Conservation (phyloP, 2,797 vertebrate genomes). For the Periophthalmus magnuspinnatus region DNA sequence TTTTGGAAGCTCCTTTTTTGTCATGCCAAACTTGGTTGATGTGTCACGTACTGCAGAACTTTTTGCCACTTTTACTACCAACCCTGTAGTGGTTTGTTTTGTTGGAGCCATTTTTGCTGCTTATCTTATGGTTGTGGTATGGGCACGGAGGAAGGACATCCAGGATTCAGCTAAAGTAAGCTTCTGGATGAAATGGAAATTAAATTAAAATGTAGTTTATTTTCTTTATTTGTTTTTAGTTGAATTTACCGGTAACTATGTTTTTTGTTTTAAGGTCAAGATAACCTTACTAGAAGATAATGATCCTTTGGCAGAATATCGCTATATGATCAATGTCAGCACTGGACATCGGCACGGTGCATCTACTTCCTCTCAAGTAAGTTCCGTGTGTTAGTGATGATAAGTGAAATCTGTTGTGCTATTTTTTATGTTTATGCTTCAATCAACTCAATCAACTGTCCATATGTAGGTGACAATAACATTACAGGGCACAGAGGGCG, state of each 20-base stretch:
- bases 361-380: slow-evolving; percentile 90
- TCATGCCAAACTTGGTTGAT: slow-evolving; percentile 88
- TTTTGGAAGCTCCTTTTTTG: slow-evolving; percentile 92
- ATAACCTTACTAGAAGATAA: slow-evolving; percentile 91
- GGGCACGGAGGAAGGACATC: slow-evolving; percentile 90
- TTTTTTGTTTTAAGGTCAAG: slow-evolving; percentile 78
- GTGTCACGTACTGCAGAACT: slow-evolving; percentile 85
- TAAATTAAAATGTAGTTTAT: background rate
- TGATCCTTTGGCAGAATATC: slow-evolving; percentile 89
- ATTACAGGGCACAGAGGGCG: slow-evolving; percentile 85
- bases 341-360: slow-evolving; percentile 90
- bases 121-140: slow-evolving; percentile 85
- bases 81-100: slow-evolving; percentile 91
- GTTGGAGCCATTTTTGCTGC: slow-evolving; percentile 84
- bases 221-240: background rate
- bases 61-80: slow-evolving; percentile 89
- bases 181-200: background rate
- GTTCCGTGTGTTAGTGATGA: slow-evolving; percentile 2
- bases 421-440: background rate
- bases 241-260: no score
- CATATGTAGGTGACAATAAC: slow-evolving; percentile 86
- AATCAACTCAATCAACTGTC: background rate
- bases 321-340: slow-evolving; percentile 86
- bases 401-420: background rate
- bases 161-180: slow-evolving; percentile 88